Evolutionary conservation across 2,888 invertebrate genomes (phyloP).

Genomic region (Brachyptera risi): DNA sequence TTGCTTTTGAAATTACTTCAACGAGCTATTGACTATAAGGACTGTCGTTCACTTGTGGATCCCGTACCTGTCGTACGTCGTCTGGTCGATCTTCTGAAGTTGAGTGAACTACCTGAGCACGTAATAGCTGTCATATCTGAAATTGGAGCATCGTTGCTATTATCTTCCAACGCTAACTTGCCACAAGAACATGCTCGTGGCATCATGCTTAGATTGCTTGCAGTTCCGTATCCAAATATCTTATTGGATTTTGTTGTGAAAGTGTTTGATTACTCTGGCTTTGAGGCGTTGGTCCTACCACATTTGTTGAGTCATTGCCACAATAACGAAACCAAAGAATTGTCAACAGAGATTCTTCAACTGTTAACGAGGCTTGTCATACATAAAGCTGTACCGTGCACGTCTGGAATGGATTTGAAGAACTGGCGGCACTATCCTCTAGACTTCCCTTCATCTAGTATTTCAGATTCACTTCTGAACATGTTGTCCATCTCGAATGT

Average conservation of each 20-base stretch:
- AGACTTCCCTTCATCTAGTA: conserved; percentile 40
- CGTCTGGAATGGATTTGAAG: conserved; percentile 55
- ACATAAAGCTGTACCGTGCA: conserved; percentile 60
- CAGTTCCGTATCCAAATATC: conserved; percentile 53
- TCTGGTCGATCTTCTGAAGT: conserved; percentile 52
- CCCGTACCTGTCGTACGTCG: conserved; percentile 56
- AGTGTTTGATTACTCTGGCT: conserved; percentile 34
- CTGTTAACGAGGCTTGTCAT: conserved; percentile 63
- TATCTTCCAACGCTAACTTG: conserved; percentile 57
- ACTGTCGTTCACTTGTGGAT: conserved; percentile 60
- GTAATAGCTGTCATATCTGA: conserved; percentile 51
- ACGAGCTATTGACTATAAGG: conserved; percentile 58
- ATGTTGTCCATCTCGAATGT: conserved; percentile 40
- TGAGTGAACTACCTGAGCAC: conserved; percentile 46
- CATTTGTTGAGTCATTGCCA: conserved; percentile 56
- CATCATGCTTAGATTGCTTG: conserved; percentile 58
- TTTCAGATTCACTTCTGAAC: conserved; percentile 6
- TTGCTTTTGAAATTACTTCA: conserved; percentile 55
- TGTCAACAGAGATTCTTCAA: conserved; percentile 54
- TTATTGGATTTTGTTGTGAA: conserved; percentile 59
- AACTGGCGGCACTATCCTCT: conserved; percentile 65
- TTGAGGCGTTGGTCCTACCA: conserved; percentile 66
- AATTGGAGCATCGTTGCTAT: conserved; percentile 55
- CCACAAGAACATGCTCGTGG: conserved; percentile 69
- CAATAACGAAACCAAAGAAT: conserved; percentile 32